Conservation (phyloP, 2,797 vertebrate species). For the Epinephelus awoara region DNA sequence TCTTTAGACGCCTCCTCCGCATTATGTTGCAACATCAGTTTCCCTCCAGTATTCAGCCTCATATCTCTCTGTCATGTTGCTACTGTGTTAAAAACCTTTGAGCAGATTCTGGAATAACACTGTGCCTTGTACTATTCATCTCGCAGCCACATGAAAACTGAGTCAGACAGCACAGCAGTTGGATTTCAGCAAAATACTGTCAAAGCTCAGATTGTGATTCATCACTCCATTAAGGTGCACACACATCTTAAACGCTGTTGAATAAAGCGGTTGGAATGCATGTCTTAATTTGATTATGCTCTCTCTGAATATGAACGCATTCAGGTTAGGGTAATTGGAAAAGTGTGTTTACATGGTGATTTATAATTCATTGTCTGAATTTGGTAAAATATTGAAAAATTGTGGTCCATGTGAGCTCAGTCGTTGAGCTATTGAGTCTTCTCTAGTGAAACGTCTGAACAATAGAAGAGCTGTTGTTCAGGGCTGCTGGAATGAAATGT, state of each 20-base stretch:
- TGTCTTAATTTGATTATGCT: constrained; percentile 35
- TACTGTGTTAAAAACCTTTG: constrained; percentile 26
- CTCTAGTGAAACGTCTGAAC: constrained; percentile 43
- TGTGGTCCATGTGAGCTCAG: constrained; percentile 18
- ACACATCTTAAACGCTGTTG: constrained; percentile 37
- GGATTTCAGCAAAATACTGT: constrained; percentile 40
- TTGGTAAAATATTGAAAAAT: constrained; percentile 32
- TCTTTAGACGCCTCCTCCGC: constrained; percentile 8
- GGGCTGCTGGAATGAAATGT: constrained; percentile 45
- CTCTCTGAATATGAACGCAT: constrained; percentile 22
- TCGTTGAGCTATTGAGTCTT: constrained; percentile 20
- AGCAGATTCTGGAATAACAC: constrained; percentile 38
- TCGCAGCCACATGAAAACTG: constrained; percentile 46
- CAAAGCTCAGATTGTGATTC: constrained; percentile 38
- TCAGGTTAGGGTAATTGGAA: constrained; percentile 51
- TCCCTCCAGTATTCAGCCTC: constrained; percentile 19
- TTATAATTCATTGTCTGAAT: constrained; percentile 46
- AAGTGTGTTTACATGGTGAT: constrained; percentile 44
- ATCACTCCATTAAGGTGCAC: constrained; percentile 50
- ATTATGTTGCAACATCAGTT: constrained; percentile 23
- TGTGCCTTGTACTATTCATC: constrained; percentile 49
- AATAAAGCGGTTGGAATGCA: constrained; percentile 19
- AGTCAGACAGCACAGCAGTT: constrained; percentile 43
- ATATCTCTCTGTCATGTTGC: constrained; percentile 20
- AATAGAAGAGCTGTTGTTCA: constrained; percentile 41